phyloP scores from a whole-genome alignment of 2,888 invertebrate species.

The Lagria hirta region DNA sequence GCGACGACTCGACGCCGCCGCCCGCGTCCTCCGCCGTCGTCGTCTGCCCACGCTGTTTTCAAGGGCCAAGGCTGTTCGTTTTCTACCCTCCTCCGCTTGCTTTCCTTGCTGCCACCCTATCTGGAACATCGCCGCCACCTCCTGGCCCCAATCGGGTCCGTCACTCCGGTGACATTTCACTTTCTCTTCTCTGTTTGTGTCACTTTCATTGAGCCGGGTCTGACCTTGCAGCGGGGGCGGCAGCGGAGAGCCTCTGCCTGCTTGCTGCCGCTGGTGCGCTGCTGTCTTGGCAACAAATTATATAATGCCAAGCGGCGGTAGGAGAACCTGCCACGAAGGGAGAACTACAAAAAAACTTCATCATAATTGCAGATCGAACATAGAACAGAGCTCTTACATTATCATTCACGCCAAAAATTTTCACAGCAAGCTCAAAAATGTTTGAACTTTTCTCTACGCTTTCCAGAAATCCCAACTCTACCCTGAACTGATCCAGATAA shows the following conservation, averaged over 20 bases:
- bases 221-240: constrained; percentile 25
- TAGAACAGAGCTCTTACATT: too few species aligned
- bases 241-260: too few species aligned
- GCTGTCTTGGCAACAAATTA: constrained; percentile 27
- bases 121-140: constrained; percentile 9
- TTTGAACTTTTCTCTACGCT: too few species aligned
- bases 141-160: constrained; percentile 17
- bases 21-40: constrained; percentile 41
- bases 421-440: too few species aligned
- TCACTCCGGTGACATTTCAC: constrained; percentile 30
- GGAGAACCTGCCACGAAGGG: too few species aligned
- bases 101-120: background rate
- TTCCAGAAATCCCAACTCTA: too few species aligned
- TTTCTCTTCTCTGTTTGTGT: constrained; percentile 28
- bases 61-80: constrained; percentile 43
- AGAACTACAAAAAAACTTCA: background rate
- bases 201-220: constrained; percentile 28
- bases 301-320: constrained; percentile 8
- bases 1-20: constrained; percentile 54
- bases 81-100: constrained; percentile 14
- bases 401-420: too few species aligned
- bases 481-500: too few species aligned
- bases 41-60: constrained; percentile 37
- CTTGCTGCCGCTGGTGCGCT: constrained; percentile 9
- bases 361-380: constrained; percentile 3